These are phyloP conservation scores for Eupeodes latifasciatus DNA, from an alignment of 2,888 invertebrate genomes.

Conservation along the genomic window DNA sequence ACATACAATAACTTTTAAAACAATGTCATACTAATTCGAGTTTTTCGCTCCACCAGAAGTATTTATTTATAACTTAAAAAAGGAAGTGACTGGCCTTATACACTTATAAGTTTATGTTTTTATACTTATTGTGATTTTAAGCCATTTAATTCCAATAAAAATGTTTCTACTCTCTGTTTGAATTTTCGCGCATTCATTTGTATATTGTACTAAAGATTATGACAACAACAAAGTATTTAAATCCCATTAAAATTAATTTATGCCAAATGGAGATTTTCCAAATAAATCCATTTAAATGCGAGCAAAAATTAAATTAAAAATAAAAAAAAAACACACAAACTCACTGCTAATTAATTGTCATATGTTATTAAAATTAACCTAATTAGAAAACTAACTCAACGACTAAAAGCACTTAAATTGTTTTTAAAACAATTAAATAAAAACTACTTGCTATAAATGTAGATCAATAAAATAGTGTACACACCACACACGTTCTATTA, in stretches of 20 bases:
- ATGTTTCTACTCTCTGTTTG: background rate
- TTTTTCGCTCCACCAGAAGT: no score
- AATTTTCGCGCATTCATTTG: background rate
- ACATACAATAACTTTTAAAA: no score
- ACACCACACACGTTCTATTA: no score
- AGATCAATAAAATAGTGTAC: no score
- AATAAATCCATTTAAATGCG: slow-evolving; percentile 21
- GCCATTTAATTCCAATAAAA: slow-evolving; percentile 10
- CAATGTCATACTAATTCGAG: no score
- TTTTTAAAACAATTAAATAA: background rate
- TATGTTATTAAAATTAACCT: background rate
- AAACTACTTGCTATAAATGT: no score
- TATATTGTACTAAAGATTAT: background rate
- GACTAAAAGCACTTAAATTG: slow-evolving; percentile 35
- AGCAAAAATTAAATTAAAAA: no score
- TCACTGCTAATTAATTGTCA: background rate
- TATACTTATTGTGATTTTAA: background rate
- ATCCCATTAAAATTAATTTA: slow-evolving; percentile 51
- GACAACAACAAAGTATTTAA: slow-evolving; percentile 10
- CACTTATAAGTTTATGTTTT: no score
- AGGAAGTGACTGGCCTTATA: no score
- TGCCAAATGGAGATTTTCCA: slow-evolving; percentile 50
- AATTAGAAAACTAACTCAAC: background rate
- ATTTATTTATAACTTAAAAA: no score
- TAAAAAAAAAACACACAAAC: background rate